Base-by-base conservation (phyloP, 1,140 invertebrate genomes). In the Acromyrmex echinatior region DNA sequence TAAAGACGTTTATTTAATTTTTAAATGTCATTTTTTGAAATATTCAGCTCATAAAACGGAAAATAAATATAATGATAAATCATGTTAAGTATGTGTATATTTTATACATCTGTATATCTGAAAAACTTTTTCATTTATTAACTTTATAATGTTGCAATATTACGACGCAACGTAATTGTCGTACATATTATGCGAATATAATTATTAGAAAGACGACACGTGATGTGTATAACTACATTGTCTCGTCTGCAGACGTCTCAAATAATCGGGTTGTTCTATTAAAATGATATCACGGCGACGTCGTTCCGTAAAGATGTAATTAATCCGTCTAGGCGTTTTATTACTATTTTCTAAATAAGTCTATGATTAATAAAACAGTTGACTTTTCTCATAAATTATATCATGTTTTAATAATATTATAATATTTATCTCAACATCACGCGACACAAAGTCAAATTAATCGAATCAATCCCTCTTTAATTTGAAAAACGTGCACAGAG, bases 251-350 rank as follows among this genome's bases (percentile, higher is more conserved):
- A 70, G 49, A 35, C 14, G 9, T 58, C 2, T 35, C 39, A 31
- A 70, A 28, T 86, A 86, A 80, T 86, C 25, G 4, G 45, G 14
- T 70, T 81, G 45, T 58, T 31, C 35, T 31, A 53, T 85, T 62
- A 86, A 80, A 80, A 81, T 70, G 16, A 80, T 18, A 4, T 45
- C 31, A 51, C 25, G 9, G 16, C 25, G 58, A 25, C 25, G 45
- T 65, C 45, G 39, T 53, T 63, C 49, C 39, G 25, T 39, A 85
- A 74, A 77, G 56, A 63, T 85, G 39, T 21, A 85, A 77, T 85
- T 85, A 63, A 63, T 58, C 58, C 18, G 81, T 63, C 39, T 51
- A 77, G 39, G 60, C 28, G 16, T n/a, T 63, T 63, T 60, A 85
- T 81, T 71, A 79, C 25, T 16, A 45, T 56, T 7, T 39, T 80